Evolutionary conservation across 2,888 invertebrate genomes (phyloP).

Genomic region (Crocallis elinguaria): DNA sequence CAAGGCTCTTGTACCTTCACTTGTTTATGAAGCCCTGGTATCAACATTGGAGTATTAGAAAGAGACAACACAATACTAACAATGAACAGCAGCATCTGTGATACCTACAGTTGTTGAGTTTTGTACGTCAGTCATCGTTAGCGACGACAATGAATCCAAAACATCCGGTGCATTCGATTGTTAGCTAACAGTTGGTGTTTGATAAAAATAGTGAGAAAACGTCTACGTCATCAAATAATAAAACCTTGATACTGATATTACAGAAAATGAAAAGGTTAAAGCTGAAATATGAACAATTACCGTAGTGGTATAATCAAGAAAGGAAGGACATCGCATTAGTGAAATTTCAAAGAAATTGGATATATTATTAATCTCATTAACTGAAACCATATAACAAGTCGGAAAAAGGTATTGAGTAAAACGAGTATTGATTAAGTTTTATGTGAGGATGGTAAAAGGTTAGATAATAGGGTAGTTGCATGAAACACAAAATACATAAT

Average conservation of each 20-base stretch:
- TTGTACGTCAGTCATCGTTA: conserved; percentile 45
- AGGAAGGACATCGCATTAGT: neutral
- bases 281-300: neutral
- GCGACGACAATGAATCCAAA: conserved; percentile 48
- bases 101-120: conserved; percentile 29
- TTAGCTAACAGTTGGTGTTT: conserved; percentile 19
- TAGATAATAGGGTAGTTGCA: no score
- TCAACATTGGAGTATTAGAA: conserved; percentile 32
- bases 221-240: neutral
- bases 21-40: conserved; percentile 45
- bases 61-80: conserved; percentile 29
- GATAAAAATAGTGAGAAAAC: conserved; percentile 2
- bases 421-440: neutral
- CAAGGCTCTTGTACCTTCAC: conserved; percentile 50
- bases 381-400: no score
- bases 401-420: neutral
- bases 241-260: conserved; percentile 2
- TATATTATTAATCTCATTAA: no score
- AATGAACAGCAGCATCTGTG: conserved; percentile 6
- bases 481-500: no score
- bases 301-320: neutral
- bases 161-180: conserved; percentile 49
- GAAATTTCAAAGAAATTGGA: no score
- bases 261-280: neutral
- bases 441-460: no score